Conservation (phyloP, 64 coral and sea anemone genomes). For the Pachyseris speciosa region DNA sequence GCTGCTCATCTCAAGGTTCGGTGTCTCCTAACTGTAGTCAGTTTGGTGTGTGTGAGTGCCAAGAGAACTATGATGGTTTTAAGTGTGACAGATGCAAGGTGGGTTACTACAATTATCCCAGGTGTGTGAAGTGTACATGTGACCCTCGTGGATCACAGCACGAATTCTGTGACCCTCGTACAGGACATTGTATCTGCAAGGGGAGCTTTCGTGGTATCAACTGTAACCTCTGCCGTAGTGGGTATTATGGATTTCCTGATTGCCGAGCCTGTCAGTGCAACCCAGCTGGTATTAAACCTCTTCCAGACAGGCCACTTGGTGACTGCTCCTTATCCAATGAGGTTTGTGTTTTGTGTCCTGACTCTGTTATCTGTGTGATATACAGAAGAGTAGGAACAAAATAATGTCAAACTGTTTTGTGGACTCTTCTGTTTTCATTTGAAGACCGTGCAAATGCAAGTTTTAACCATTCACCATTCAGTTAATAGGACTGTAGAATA, state of each 20-base stretch:
- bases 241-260: conserved; percentile 91
- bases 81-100: conserved; percentile 75
- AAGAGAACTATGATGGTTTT: conserved; percentile 79
- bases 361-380: no score
- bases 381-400: no score
- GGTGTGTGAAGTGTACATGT: conserved; percentile 84
- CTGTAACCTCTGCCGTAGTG: conserved; percentile 89
- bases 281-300: conserved; percentile 86
- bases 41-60: conserved; percentile 74
- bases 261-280: conserved; percentile 82
- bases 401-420: no score
- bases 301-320: conserved; percentile 68
- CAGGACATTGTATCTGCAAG: conserved; percentile 88
- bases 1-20: conserved; percentile 77
- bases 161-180: conserved; percentile 62
- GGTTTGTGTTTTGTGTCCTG: conserved; percentile 42
- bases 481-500: no score
- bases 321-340: conserved; percentile 93
- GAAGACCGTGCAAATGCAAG: no score
- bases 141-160: conserved; percentile 73
- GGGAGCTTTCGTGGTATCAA: conserved; percentile 78
- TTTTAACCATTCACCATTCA: no score
- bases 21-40: conserved; percentile 43
- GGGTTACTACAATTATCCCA: conserved; percentile 90
- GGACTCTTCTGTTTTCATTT: no score